These are phyloP conservation scores for Apostichopus parvimensis DNA, from an alignment of 35 echinoderm and acorn worm genomes.

Conservation along the genomic window DNA sequence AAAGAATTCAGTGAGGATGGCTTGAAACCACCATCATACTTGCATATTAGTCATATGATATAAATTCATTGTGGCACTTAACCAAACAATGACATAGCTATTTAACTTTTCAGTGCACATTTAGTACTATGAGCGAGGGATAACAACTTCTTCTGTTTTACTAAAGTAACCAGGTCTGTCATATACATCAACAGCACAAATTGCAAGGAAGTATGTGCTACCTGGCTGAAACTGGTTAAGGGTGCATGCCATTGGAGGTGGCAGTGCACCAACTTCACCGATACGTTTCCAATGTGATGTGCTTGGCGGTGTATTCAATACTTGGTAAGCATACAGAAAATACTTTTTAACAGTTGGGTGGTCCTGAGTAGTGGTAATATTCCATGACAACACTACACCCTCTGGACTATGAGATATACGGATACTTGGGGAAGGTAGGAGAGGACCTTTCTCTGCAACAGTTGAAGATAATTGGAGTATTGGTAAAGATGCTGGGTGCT, in stretches of 20 bases:
- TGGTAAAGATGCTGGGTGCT: constrained; percentile 72
- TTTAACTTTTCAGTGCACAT: neutral
- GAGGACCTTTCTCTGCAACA: neutral
- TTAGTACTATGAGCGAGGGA: constrained; percentile 3
- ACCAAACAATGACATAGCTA: neutral
- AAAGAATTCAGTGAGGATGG: too few relatives aligned
- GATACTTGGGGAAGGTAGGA: constrained; percentile 62
- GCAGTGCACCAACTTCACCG: constrained; percentile 82
- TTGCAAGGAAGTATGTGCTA: constrained; percentile 89
- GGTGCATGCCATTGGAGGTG: constrained; percentile 95
- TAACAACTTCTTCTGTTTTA: constrained; percentile 55
- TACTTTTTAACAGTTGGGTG: constrained; percentile 69
- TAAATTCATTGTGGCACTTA: too few relatives aligned
- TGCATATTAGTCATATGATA: too few relatives aligned
- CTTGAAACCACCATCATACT: too few relatives aligned
- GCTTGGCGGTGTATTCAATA: constrained; percentile 68
- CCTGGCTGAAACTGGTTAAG: constrained; percentile 92
- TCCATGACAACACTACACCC: constrained; percentile 96
- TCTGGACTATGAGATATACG: constrained; percentile 68
- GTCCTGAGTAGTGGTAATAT: constrained; percentile 43
- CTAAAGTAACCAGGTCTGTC: constrained; percentile 72
- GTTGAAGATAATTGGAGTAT: neutral
- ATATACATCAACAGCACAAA: constrained; percentile 85
- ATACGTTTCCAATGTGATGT: constrained; percentile 91
- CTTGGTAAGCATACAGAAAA: constrained; percentile 91